Base-by-base conservation (phyloP, 2,797 vertebrate species). In the Pipistrellus kuhlii region DNA sequence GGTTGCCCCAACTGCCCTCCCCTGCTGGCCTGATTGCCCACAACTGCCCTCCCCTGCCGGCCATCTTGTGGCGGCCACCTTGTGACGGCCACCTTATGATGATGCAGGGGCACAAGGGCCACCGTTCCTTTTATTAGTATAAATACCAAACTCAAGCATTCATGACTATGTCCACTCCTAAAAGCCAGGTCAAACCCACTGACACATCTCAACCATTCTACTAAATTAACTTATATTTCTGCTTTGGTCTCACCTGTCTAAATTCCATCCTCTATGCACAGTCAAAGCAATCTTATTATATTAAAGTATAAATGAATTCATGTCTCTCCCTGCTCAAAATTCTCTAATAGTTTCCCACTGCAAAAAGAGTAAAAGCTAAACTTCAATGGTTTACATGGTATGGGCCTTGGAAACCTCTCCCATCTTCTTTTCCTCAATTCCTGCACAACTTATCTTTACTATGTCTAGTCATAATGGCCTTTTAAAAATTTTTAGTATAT, bases 111-210 rank as follows among this genome's bases (percentile, higher is more conserved):
- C 8, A 3, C 53, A 55, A 55, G 53, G 53, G 53, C 20, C 53
- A 53, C 18, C 53, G 20, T 20, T 18, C 14, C 18, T 53, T 53
- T 53, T 53, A 53, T 53, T 53, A 53, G 53, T 21, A 53, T 53
- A 53, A 53, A 53, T n/a, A 89, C 27, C 25, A 88, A 91, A 93
- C 59, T 69, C 62, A 77, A 82, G 12, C 51, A 84, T 23, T 77
- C 71, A 76, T 5, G 30, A 68, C n/a, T n/a, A 93, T 55, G 32
- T 41, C 11, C n/a, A 35, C 32, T 55, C 83, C 41, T 72, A 59
- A 83, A 84, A 62, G 6, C 51, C 66, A 83, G 64, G 53, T 71
- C 46, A 88, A 75, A 80, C 0, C 25, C 35, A 84, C 15, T 64
- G 80, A 23, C n/a, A 71, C 11, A 53, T 35, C 30, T 71, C 55